These are phyloP conservation scores for Eufriesea mexicana DNA, from an alignment of 1,140 invertebrate species.

Conservation along the genomic window DNA sequence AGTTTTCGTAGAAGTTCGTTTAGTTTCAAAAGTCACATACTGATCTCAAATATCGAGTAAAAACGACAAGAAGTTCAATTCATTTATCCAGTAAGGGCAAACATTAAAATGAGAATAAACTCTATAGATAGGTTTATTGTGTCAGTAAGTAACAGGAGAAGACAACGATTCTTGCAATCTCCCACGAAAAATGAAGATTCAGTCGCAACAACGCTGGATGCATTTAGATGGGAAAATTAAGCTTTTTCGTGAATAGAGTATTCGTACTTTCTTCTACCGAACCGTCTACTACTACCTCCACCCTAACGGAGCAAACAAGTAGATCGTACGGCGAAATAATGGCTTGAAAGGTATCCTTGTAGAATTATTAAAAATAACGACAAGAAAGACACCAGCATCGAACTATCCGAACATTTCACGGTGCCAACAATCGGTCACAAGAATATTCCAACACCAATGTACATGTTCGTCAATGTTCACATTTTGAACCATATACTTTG, in stretches of 20 bases:
- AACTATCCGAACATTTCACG: neutral
- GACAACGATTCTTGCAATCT: constrained; percentile 64
- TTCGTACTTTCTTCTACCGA: neutral
- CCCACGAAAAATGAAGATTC: constrained; percentile 60
- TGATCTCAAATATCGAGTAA: no score
- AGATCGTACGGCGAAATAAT: constrained; percentile 37
- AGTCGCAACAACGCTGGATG: constrained; percentile 64
- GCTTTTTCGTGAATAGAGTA: constrained; percentile 67
- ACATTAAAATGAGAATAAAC: constrained; percentile 68
- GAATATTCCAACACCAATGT: neutral
- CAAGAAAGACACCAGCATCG: constrained; percentile 6
- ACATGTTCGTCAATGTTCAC: no score
- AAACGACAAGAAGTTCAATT: no score
- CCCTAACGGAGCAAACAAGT: neutral
- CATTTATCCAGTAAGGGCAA: neutral
- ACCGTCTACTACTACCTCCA: neutral
- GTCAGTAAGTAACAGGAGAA: constrained; percentile 67
- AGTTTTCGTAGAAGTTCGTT: no score
- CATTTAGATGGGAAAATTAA: constrained; percentile 77
- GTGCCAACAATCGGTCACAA: neutral
- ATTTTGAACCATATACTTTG: no score
- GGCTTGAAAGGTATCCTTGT: constrained; percentile 10
- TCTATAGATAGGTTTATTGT: constrained; percentile 74
- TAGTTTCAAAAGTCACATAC: no score
- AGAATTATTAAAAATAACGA: constrained; percentile 58